Conservation (phyloP, 2,888 invertebrate species). For the Pegoplata infirma region DNA sequence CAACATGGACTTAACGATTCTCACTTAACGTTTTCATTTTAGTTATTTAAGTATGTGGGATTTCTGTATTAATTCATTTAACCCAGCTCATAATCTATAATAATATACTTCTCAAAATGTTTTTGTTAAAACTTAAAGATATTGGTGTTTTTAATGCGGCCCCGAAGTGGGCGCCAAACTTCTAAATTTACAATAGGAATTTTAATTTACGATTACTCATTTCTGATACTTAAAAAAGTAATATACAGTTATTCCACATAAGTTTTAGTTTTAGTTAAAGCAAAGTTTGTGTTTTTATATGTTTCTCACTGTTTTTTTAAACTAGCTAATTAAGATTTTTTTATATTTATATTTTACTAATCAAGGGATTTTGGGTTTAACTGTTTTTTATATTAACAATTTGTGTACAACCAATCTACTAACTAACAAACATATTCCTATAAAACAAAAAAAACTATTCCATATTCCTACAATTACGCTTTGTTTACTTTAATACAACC, state of each 20-base stretch:
- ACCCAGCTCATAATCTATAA: no score
- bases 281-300: slow-evolving; percentile 26
- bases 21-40: neutral
- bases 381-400: neutral
- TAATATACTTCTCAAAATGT: no score
- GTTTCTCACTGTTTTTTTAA: slow-evolving; percentile 33
- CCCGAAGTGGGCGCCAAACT: no score
- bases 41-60: slow-evolving; percentile 42
- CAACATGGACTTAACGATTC: slow-evolving; percentile 46
- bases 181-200: no score
- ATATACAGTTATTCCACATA: no score
- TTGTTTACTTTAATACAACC: slow-evolving; percentile 5
- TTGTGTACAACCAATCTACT: slow-evolving; percentile 28
- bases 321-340: slow-evolving; percentile 30
- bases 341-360: slow-evolving; percentile 39
- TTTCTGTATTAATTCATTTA: no score
- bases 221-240: no score
- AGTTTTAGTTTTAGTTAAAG: slow-evolving; percentile 14
- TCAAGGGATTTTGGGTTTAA: slow-evolving; percentile 57
- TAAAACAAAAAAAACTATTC: no score
- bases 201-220: no score
- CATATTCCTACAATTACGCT: slow-evolving; percentile 33
- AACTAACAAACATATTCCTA: slow-evolving; percentile 18
- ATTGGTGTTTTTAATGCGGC: no score
- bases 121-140: no score